Base-by-base conservation (phyloP, 2,113 vertebrate genomes). In the Campylomormyrus numenius region DNA sequence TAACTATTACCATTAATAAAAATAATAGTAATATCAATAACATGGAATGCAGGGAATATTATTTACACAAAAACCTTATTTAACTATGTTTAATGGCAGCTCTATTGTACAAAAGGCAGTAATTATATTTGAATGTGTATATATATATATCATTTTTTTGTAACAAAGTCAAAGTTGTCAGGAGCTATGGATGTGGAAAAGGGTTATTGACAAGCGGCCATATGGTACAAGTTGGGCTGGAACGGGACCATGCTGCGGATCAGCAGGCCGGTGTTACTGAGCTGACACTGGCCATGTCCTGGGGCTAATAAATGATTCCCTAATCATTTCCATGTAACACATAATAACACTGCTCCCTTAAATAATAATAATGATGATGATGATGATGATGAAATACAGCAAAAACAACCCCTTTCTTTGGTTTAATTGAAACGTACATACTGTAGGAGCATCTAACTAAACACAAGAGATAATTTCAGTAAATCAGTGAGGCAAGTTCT, bases 361-460 rank as follows among this genome's bases (percentile, higher is more conserved):
- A 70, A 31, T 31, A 70, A 13, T 70, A 8, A 31, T 31, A 11
- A 31, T 70, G 9, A 58, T 24, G 1, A 9, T 7, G 6, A n/a
- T 8, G 56, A 8, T 58, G 56, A 70, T 19, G n/a, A 19, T 7
- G 35, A 15, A 89, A 10, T 52, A 89, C 5, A 83, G 56, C 13
- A 83, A 52, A 74, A 74, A 58, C 5, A 66, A 90, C 48, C n/a
- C 17, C 21, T n/a, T 53, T 90, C 89, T 87, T 90, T 87, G 85
- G 89, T 52, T 90, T 88, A 87, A 88, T 88, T 66, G 31, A 90
- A 90, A 87, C 48, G 27, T 52, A 53, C 19, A 27, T n/a, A n/a
- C n/a, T n/a, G n/a, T n/a, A 48, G 50, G 13, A 52, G 46, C 85
- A 11, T 85, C 83, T 48, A 17, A 85, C 15, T 39, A 77, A 77